Conservation (phyloP, 2,797 vertebrate genomes). For the Brotula barbata region DNA sequence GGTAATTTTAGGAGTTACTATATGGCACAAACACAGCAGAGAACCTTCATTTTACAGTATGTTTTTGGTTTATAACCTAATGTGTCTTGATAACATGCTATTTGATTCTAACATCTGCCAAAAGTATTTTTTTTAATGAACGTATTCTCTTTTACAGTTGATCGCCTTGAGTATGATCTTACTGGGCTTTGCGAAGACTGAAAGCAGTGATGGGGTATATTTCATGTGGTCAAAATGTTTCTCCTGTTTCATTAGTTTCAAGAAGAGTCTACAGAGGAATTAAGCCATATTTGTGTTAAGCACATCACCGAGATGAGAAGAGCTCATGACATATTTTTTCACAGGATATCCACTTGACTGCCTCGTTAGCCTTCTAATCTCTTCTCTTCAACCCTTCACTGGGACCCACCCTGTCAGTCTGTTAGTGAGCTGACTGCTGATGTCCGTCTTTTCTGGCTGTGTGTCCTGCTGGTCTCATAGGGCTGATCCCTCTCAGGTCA, state of each 20-base stretch:
- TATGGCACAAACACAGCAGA: no score
- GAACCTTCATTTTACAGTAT: neutral
- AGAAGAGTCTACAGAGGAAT: constrained; percentile 48
- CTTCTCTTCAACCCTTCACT: constrained; percentile 59
- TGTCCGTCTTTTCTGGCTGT: constrained; percentile 27
- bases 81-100: neutral
- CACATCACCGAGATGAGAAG: constrained; percentile 49
- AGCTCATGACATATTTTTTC: constrained; percentile 62
- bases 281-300: constrained; percentile 49
- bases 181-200: constrained; percentile 7
- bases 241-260: constrained; percentile 41
- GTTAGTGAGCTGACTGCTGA: constrained; percentile 26
- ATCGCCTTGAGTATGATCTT: neutral
- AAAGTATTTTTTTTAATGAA: no score
- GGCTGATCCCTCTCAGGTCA: neutral
- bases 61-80: neutral
- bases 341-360: constrained; percentile 72
- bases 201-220: constrained; percentile 29
- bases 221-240: constrained; percentile 53
- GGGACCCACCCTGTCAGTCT: constrained; percentile 48
- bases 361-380: constrained; percentile 72
- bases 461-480: neutral
- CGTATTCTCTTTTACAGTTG: neutral
- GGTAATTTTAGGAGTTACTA: no score
- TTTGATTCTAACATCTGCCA: no score